Evolutionary conservation across 1,140 invertebrate species (phyloP), one percentile per base, ranked within the genome.

Genomic region (Formica exsecta): DNA sequence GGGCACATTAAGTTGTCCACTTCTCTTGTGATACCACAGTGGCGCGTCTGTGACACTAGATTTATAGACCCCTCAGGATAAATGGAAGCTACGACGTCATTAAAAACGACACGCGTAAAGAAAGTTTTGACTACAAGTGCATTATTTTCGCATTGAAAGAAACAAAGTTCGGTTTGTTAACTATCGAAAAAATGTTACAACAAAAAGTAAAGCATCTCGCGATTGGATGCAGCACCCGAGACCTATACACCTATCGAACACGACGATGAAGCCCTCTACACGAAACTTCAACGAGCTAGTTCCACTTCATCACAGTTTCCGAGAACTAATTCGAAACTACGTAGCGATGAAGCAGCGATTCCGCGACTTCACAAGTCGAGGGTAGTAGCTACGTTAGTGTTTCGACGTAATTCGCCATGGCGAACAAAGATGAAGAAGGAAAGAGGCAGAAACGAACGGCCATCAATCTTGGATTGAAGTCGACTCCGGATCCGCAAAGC

Each of bases 281-380:
- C n/a, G 75, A 66, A 48, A 54, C 19, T 57, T 71, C 25, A 68
- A 38, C 77, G 44, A 44, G 25, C 25, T 29, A 13, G 11, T 61
- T 74, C 19, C 79, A 83, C 79, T 83, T 83, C 25, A 44, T 83
- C 25, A 44, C 68, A 70, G n/a, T 22, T 83, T 54, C 22, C 76
- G 44, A 54, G 75, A 68, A 38, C 66, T 41, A 29, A n/a, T 25
- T 70, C 36, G 65, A 7, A 81, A 81, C 51, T 70, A 41, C 77
- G 51, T 80, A 51, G 48, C 44, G 65, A 80, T 38, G 32, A 70
- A 57, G 36, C 38, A 6, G 22, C 9, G 54, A 73, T n/a, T 73
- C 7, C 36, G n/a, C 48, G 54, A 73, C 38, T 48, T 61, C 54
- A 73, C 79, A 44, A 81, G 48, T 19, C 36, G 38, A 71, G 16